These are phyloP conservation scores for Pseudopleuronectes americanus DNA, from an alignment of 2,797 vertebrate species.

Conservation along the genomic window DNA sequence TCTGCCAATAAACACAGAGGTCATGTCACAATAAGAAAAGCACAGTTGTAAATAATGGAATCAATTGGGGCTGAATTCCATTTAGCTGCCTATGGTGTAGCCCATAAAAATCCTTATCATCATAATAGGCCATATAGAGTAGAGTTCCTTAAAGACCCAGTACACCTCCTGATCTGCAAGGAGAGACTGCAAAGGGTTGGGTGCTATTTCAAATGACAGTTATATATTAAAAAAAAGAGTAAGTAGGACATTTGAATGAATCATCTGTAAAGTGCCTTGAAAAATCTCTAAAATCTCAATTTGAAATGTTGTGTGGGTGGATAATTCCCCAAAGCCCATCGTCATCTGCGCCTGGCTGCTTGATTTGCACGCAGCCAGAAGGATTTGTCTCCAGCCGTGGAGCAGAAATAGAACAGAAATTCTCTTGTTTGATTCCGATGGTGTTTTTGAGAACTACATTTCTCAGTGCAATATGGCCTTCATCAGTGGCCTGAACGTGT, in stretches of 20 bases:
- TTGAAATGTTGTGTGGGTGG: slow-evolving; percentile 68
- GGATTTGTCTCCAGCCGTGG: slow-evolving; percentile 57
- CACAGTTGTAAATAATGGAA: neutral
- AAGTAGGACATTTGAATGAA: slow-evolving; percentile 55
- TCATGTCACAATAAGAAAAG: too few relatives aligned
- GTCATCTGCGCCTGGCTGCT: slow-evolving; percentile 60
- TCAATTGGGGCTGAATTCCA: neutral
- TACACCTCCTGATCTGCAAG: slow-evolving; percentile 15
- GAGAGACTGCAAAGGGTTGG: slow-evolving; percentile 32
- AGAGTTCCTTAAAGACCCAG: neutral
- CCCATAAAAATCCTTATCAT: neutral
- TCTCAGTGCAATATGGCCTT: neutral
- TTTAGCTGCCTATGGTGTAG: neutral
- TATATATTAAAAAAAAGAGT: neutral
- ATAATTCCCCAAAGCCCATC: slow-evolving; percentile 72
- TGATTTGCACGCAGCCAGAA: slow-evolving; percentile 65
- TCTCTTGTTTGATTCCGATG: slow-evolving; percentile 8
- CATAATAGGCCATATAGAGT: too few relatives aligned
- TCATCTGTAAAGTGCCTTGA: slow-evolving; percentile 57
- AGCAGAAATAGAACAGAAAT: slow-evolving; percentile 59
- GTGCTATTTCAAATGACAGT: slow-evolving; percentile 24
- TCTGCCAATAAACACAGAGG: too few relatives aligned
- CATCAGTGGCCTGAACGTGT: neutral
- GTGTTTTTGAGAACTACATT: slow-evolving; percentile 20
- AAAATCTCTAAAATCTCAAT: slow-evolving; percentile 68